Evolutionary conservation across 2,888 invertebrate species (phyloP), one percentile per base, ranked within the genome.

Genomic region (Trichacis sp.): DNA sequence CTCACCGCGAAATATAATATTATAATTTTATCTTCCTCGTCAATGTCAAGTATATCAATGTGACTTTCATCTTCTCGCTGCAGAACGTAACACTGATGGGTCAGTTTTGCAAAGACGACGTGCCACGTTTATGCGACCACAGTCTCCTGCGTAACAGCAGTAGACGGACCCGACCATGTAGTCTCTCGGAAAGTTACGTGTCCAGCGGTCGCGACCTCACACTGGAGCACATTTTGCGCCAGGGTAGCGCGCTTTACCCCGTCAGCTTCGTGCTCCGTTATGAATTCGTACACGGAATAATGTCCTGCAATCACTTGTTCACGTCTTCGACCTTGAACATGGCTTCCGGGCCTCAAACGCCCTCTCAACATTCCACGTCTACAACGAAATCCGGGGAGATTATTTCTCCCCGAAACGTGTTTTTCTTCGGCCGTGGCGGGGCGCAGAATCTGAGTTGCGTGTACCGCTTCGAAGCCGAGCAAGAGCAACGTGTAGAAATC

Each of bases 371-470:
- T 0, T 67, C 64, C 5, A 38, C 61, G 6, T 59, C 59, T 2
- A 64, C 68, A 1, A 64, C 70, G 15, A 78, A 78, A 14, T 62
- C 87, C 11, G 90, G 91, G 12, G 86, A 88, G 74, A 92, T 93
- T 80, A 88, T 90, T 78, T 93, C 93, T 20, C 93, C 93, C 5
- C 88, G 90, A 74, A 93, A 92, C 72, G 92, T 93, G 53, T 94
- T 94, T 85, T 89, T 93, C 77, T 94, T 91, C 77, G 94, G 94
- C 1, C 87, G 94, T 73, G 94, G 94, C 11, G 94, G 94, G 1
- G 89, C 92, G 15, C 88, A 89, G 77, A 91, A 93, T 79, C 84
- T 94, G 54, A 91, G 89, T 61, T 94, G 94, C 81, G 87, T 90
- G 66, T 88, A 93, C 76, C 89, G 91, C 78, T 93, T 93, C 79